Base-by-base conservation (phyloP, 2,888 invertebrate species). In the Synergus laeviventris region DNA sequence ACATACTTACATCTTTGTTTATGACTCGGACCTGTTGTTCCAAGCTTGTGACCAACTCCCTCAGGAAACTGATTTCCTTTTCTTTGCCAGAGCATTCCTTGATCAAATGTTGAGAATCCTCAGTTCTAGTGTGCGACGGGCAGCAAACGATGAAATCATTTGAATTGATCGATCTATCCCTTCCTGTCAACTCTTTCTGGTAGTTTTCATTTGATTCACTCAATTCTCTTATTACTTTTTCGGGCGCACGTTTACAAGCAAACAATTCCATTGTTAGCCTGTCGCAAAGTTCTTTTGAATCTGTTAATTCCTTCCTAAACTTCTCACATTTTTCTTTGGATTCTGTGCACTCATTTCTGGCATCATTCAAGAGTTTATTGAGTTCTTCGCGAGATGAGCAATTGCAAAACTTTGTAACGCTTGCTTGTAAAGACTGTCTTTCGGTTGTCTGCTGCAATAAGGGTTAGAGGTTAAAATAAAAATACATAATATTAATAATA, bases 1-100 rank as follows among this genome's bases (percentile, higher is more conserved):
- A 2, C 49, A 18, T 59, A 78, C 74, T 73, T 70, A 76, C 75
- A 62, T 80, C 77, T 74, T 77, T 78, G 18, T 75, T 39, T 36
- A 74, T 74, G 45, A 59, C 74, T 42, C 24, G 61, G 18, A 85
- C 60, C 54, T 82, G 79, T 66, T 78, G 75, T 74, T 85, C 79
- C 60, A 84, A 66, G 11, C 79, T 76, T 16, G 56, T 11, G 45
- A 82, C 60, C 21, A 78, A 80, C 74, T 78, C 81, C 76, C 62
- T 78, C n/a, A 74, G 60, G 16, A 75, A 79, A 66, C 54, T 75
- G 49, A 80, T 74, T 64, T 79, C 79, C 56, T 70, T 74, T 62
- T 81, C 78, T 74, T 42, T 78, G 62, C 75, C 77, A 76, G 59
- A 77, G 49, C 73, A 81, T 73, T 80, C 60, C 16, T 31, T 59